Percentiles rank a stretch among this genome's conserved stretches.
Evolutionary conservation across 2,797 vertebrate species (phyloP).

Genomic region (Acanthiza pusilla): DNA sequence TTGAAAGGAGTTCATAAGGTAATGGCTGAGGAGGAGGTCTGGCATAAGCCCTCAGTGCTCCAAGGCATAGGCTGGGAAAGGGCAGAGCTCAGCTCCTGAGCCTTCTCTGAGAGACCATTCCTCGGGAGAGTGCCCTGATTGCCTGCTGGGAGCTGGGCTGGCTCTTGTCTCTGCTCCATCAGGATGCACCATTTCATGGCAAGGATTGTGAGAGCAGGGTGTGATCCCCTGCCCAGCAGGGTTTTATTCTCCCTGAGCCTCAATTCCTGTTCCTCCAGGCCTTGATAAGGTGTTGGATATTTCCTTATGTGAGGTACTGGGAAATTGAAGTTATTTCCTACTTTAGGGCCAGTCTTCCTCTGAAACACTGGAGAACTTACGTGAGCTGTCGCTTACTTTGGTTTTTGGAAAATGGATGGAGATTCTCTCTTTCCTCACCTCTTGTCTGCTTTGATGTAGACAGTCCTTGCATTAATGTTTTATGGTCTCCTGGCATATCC

Average conservation of each 20-base stretch:
- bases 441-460: background rate
- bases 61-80: background rate
- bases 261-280: background rate
- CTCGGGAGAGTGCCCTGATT: background rate
- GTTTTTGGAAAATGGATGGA: background rate
- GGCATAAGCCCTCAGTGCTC: background rate
- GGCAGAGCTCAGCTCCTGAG: background rate
- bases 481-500: background rate
- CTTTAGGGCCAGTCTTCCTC: background rate
- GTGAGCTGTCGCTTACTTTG: background rate
- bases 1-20: background rate
- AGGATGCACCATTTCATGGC: background rate
- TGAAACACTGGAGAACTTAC: background rate
- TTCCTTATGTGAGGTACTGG: background rate
- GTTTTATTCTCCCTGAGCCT: background rate
- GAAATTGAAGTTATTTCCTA: background rate
- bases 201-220: background rate
- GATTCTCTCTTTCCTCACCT: background rate
- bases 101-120: background rate
- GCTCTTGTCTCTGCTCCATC: background rate
- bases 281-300: background rate
- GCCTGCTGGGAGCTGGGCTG: background rate
- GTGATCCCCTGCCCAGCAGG: background rate
- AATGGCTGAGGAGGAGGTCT: background rate
- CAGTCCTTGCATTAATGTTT: background rate